A percentile compares a stretch with the other conserved stretches of the same genome.
phyloP scores from a whole-genome alignment of 2,797 vertebrate genomes.

The Chaetophractus vellerosus region DNA sequence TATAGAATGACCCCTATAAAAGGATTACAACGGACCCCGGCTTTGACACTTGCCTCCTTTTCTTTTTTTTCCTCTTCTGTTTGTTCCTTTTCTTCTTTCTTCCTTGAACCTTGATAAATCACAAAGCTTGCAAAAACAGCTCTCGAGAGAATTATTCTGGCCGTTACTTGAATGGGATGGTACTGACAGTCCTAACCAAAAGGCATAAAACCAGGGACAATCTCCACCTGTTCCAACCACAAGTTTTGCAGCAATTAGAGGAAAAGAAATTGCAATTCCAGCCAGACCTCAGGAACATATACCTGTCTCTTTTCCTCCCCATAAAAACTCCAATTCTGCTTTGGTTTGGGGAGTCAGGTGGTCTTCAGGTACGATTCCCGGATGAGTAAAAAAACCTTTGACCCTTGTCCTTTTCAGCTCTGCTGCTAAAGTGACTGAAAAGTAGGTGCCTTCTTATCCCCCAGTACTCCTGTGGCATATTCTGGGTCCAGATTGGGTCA shows the following conservation, averaged over 20 bases:
- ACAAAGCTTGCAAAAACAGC: conserved; percentile 21
- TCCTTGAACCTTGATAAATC: background rate
- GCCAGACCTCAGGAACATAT: background rate
- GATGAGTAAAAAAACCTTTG: background rate
- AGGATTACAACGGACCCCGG: background rate
- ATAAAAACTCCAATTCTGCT: background rate
- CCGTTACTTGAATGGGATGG: background rate
- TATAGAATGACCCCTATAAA: background rate
- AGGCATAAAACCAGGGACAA: background rate
- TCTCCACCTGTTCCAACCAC: background rate
- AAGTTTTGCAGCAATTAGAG: background rate
- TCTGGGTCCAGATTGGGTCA: background rate
- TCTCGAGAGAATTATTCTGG: background rate
- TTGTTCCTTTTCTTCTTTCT: background rate
- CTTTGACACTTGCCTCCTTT: background rate
- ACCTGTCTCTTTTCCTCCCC: background rate
- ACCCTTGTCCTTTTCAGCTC: background rate
- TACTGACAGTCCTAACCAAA: background rate
- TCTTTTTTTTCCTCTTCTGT: background rate
- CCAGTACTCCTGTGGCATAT: background rate
- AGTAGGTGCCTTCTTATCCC: background rate
- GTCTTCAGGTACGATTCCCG: background rate
- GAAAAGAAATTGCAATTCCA: background rate
- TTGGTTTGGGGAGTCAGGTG: background rate
- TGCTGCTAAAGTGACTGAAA: background rate